Percentiles rank a stretch among this genome's conserved stretches.
Conservation (phyloP, 2,888 invertebrate genomes). For the Siphlonurus alternatus region DNA sequence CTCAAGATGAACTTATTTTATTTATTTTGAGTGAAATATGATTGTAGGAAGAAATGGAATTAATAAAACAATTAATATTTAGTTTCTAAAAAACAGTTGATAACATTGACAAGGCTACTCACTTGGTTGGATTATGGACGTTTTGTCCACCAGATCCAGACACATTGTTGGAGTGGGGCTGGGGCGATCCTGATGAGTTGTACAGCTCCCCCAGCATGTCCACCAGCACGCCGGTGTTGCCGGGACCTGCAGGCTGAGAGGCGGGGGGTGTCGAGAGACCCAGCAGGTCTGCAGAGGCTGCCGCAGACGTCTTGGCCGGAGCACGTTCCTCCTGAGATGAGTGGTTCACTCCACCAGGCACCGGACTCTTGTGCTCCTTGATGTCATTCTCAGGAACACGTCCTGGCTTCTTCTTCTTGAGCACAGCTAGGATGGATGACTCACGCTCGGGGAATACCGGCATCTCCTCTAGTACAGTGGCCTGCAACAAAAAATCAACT, state of each 20-base stretch:
- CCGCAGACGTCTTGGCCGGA: conserved; percentile 12
- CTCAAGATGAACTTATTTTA: too few species aligned
- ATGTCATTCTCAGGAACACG: conserved; percentile 79
- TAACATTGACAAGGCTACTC: conserved; percentile 18
- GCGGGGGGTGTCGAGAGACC: conserved; percentile 81
- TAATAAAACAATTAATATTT: too few species aligned
- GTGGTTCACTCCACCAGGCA: conserved; percentile 29
- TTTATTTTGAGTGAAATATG: too few species aligned
- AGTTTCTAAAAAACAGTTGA: not conserved
- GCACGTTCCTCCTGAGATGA: conserved; percentile 16
- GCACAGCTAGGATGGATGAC: conserved; percentile 89
- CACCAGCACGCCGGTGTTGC: conserved; percentile 62
- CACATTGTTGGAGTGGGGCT: conserved; percentile 13
- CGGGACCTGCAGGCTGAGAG: conserved; percentile 38
- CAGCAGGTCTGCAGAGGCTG: conserved; percentile 58
- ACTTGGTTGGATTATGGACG: conserved; percentile 78
- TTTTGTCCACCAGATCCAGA: conserved; percentile 35
- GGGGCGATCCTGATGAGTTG: conserved; percentile 19
- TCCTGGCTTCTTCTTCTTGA: conserved; percentile 97
- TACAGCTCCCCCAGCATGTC: conserved; percentile 88
- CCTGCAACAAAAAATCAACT: too few species aligned
- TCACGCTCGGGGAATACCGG: conserved; percentile 98
- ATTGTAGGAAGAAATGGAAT: too few species aligned
- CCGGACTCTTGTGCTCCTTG: conserved; percentile 64
- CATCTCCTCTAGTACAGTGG: conserved; percentile 98